phyloP scores from a whole-genome alignment of 2,888 invertebrate genomes.

The Drosophila histrio region DNA sequence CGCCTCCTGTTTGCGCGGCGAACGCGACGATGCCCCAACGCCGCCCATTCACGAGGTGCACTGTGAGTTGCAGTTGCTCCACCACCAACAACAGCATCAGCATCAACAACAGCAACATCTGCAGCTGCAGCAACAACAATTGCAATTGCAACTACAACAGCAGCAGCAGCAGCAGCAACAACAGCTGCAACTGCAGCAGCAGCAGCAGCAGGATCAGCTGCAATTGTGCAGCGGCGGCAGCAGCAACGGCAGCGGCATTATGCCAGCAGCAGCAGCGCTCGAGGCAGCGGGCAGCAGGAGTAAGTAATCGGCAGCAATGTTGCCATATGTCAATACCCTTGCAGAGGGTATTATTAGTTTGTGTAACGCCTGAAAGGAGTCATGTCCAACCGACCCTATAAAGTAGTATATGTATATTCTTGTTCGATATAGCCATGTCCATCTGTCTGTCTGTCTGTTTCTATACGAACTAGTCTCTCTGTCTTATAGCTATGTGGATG shows the following conservation, averaged over 20 bases:
- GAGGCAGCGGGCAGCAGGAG: conserved; percentile 81
- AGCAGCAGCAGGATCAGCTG: conserved; percentile 37
- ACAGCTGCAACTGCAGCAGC: conserved; percentile 45
- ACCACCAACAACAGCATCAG: conserved; percentile 71
- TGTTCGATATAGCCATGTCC: too few relatives aligned
- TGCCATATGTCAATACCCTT: too few relatives aligned
- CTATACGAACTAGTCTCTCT: too few relatives aligned
- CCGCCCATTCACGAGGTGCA: conserved; percentile 69
- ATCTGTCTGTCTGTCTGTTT: too few relatives aligned
- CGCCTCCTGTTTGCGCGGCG: conserved; percentile 83
- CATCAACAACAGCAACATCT: conserved; percentile 51
- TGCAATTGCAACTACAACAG: conserved; percentile 25
- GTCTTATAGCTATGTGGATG: too few relatives aligned
- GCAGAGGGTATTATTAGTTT: too few relatives aligned
- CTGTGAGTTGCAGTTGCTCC: conserved; percentile 68
- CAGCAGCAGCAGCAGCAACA: conserved; percentile 21
- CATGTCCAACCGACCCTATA: too few relatives aligned
- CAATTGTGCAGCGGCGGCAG: conserved; percentile 46
- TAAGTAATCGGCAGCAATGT: too few relatives aligned
- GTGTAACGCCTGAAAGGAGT: too few relatives aligned
- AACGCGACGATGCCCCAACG: conserved; percentile 82
- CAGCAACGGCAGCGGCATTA: conserved; percentile 34
- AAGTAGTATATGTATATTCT: too few relatives aligned
- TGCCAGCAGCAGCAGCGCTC: conserved; percentile 40
- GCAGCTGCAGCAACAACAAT: conserved; percentile 46